phyloP scores from a whole-genome alignment of 2,113 vertebrate species.

The Willisornis vidua region DNA sequence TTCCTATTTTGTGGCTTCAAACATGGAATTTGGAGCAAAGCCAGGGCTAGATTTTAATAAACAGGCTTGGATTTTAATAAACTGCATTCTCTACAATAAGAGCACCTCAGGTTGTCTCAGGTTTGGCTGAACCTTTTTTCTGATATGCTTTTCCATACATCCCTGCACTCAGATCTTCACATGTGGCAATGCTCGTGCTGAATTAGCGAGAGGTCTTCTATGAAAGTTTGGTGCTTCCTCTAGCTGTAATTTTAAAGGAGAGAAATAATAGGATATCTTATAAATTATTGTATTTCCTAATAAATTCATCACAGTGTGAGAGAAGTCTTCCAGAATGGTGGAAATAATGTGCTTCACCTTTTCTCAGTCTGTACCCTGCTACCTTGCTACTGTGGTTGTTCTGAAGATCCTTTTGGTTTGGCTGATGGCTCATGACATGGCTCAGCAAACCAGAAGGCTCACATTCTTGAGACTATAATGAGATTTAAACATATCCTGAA shows the following conservation, averaged over 20 bases:
- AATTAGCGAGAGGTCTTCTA: neutral
- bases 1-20: neutral
- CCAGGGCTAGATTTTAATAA: neutral
- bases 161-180: neutral
- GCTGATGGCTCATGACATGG: neutral
- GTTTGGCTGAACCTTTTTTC: neutral
- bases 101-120: fast-evolving
- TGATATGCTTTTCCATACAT: fast-evolving
- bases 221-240: neutral
- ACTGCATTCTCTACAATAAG: neutral
- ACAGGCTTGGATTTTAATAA: neutral
- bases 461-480: neutral
- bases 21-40: neutral
- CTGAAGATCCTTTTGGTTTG: neutral
- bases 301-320: neutral
- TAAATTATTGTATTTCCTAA: neutral
- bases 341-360: neutral
- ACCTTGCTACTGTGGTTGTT: neutral
- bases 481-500: neutral
- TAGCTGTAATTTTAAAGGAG: neutral
- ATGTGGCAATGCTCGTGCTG: neutral
- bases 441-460: neutral
- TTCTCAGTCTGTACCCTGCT: neutral
- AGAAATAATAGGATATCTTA: neutral
- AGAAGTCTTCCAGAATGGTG: neutral